Percentiles rank a stretch among this genome's conserved stretches.
These are phyloP conservation scores for Heteromyza rotundicornis DNA, from an alignment of 2,888 invertebrate genomes.

Conservation along the genomic window DNA sequence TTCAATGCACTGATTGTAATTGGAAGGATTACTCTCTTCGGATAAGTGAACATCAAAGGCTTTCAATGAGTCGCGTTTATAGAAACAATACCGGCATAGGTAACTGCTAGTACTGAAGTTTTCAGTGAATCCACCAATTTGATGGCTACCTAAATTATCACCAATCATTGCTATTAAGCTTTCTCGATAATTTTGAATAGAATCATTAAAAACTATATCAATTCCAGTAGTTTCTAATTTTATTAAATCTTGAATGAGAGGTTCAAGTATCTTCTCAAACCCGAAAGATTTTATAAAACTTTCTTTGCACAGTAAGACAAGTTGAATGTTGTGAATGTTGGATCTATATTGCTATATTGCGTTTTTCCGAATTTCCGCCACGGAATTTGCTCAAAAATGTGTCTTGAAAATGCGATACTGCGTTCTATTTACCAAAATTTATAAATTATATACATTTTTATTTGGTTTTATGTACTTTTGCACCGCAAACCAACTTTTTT, in stretches of 20 bases:
- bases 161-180: slow-evolving; percentile 24
- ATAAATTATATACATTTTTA: no score
- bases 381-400: no score
- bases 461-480: no score
- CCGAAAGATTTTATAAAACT: slow-evolving; percentile 21
- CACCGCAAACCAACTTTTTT: no score
- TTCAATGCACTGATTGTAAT: neutral
- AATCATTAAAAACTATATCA: slow-evolving; percentile 6
- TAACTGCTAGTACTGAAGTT: slow-evolving; percentile 27
- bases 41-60: neutral
- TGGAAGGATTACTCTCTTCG: neutral
- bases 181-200: slow-evolving; percentile 7
- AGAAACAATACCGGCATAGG: slow-evolving; percentile 26
- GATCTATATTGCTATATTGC: slow-evolving; percentile 14
- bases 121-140: slow-evolving; percentile 32
- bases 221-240: slow-evolving; percentile 24
- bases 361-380: no score
- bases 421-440: no score
- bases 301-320: slow-evolving; percentile 26
- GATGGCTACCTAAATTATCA: slow-evolving; percentile 33
- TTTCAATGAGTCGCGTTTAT: neutral
- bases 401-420: no score
- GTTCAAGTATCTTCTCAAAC: slow-evolving; percentile 17
- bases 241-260: slow-evolving; percentile 21
- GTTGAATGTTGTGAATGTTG: slow-evolving; percentile 14